Conservation (phyloP, 2,888 invertebrate genomes). For the Eremobia ochroleuca region DNA sequence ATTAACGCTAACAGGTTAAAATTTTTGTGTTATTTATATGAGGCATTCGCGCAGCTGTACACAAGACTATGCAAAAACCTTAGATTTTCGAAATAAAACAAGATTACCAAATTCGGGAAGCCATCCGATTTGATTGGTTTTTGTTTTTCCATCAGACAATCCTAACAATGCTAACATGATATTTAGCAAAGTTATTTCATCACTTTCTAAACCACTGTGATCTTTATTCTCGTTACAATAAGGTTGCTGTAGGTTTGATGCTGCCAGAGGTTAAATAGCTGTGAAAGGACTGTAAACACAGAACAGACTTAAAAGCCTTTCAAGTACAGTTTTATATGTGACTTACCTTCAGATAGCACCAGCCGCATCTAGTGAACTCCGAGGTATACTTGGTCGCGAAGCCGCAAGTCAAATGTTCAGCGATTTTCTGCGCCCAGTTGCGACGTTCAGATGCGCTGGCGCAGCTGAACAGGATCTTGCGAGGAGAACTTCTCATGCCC, state of each 20-base stretch:
- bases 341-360: conserved; percentile 94
- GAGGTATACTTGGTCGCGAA: conserved; percentile 92
- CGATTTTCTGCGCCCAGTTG: conserved; percentile 95
- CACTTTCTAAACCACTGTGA: neutral
- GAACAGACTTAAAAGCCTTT: neutral
- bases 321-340: neutral
- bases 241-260: neutral
- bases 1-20: conserved; percentile 8
- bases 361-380: conserved; percentile 94
- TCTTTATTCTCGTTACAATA: neutral
- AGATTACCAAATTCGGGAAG: neutral
- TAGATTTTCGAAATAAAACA: neutral
- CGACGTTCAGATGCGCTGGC: conserved; percentile 90
- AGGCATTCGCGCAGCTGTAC: conserved; percentile 37
- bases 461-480: conserved; percentile 91
- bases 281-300: neutral
- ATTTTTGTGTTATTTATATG: neutral
- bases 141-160: neutral
- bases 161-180: conserved; percentile 1
- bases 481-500: conserved; percentile 81
- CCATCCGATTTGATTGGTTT: neutral
- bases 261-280: neutral
- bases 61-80: conserved; percentile 8
- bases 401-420: conserved; percentile 93
- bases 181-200: neutral